Base-by-base conservation (phyloP, 2,113 vertebrate genomes). In the Cyanoramphus novaezelandiae region DNA sequence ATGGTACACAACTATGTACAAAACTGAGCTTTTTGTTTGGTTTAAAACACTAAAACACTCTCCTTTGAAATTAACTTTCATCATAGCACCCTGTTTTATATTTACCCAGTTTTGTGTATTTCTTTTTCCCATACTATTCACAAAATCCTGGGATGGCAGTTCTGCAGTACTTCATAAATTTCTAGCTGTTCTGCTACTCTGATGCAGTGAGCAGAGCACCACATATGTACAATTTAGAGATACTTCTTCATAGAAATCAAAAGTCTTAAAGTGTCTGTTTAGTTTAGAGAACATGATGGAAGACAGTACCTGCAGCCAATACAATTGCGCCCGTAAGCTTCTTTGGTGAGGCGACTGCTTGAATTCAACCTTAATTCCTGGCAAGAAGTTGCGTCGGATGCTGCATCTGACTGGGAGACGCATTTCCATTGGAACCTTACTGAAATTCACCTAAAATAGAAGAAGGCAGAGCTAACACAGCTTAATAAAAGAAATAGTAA, bases 311-410 rank as follows among this genome's bases (percentile, higher is more conserved):
- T 99, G 99, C 43, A 99, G 97, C 99, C 99, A 99, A 93, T 99
- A 98, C 43, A 99, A 72, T 52, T 99, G 98, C 15, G 99, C 99
- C 67, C 99, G 97, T 87, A 99, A 95, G 95, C 99, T 99, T 82
- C 99, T 98, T 62, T 99, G 99, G 93, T 99, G 99, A 86, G 93
- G 97, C 0, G 99, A 99, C 87, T 99, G 99, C 43, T 99, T 99
- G 93, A 99, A 98, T 95, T 99, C 99, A 88, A 99, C 95, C 37
- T 99, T 98, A 95, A 99, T 99, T 76, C 99, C 99, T 17, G 99
- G 98, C 82, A 99, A 97, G 93, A 99, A 99, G 97, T 98, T 99
- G 70, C 99, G 98, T 63, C 99, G 98, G 75, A 99, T 98, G 12
- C 24, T 96, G 95, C 99, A 99, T 19, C 82, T 86, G 52, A 97